Conservation (phyloP, 2,797 vertebrate species). For the Sebastiscus albofasciatus region DNA sequence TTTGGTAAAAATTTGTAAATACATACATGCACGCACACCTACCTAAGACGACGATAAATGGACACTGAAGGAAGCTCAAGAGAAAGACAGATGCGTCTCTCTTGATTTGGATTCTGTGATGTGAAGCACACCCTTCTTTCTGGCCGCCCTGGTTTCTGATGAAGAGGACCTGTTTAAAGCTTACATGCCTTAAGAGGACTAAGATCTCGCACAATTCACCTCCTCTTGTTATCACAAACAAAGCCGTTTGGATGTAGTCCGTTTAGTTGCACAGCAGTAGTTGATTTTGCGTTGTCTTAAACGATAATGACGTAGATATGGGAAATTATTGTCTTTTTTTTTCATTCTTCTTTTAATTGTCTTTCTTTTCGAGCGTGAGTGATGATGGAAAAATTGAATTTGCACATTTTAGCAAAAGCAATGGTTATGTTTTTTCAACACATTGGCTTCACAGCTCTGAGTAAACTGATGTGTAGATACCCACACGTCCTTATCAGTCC, state of each 20-base stretch:
- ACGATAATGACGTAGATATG: conserved; percentile 67
- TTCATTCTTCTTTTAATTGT: conserved; percentile 49
- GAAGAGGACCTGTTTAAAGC: conserved; percentile 55
- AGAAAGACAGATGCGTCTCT: conserved; percentile 27
- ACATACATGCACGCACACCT: conserved; percentile 70
- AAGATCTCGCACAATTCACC: conserved; percentile 67
- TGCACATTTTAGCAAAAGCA: conserved; percentile 74
- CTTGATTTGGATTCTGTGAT: conserved; percentile 40
- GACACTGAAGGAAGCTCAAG: conserved; percentile 68
- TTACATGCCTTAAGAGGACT: conserved; percentile 71
- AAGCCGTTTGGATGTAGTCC: conserved; percentile 63
- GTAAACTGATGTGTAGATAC: conserved; percentile 37
- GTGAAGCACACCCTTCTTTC: conserved; percentile 52
- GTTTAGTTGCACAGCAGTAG: conserved; percentile 72
- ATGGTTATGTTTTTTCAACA: conserved; percentile 40
- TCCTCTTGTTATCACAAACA: conserved; percentile 58
- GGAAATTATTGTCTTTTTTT: conserved; percentile 44
- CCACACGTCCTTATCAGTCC: conserved; percentile 43
- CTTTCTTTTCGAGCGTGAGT: conserved; percentile 54
- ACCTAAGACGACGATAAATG: conserved; percentile 61
- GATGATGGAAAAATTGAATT: conserved; percentile 53
- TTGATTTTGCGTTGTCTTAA: conserved; percentile 75
- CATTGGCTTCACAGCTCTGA: conserved; percentile 26
- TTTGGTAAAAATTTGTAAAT: conserved; percentile 71
- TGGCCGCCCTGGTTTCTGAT: conserved; percentile 44